These are phyloP conservation scores for Bradypodion pumilum DNA, from an alignment of 2,797 vertebrate species.

Conservation along the genomic window DNA sequence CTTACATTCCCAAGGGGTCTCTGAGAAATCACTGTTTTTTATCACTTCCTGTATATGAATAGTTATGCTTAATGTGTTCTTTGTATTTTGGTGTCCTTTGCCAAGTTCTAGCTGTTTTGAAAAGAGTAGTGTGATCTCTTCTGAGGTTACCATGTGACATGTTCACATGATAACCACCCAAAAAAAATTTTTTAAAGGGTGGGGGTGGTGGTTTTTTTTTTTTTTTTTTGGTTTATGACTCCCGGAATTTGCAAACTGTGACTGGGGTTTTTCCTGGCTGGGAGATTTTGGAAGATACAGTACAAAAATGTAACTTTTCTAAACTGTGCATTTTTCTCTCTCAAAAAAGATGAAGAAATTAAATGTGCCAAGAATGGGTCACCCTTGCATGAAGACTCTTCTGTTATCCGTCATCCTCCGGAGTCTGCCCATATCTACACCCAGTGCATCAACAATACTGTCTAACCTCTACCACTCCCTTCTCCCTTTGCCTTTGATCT, in stretches of 20 bases:
- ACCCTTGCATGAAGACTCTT: too few relatives aligned
- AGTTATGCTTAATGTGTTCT: not conserved
- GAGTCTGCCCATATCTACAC: too few relatives aligned
- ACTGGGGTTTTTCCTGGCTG: not conserved
- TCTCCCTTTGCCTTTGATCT: too few relatives aligned
- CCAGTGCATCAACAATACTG: too few relatives aligned
- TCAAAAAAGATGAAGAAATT: too few relatives aligned
- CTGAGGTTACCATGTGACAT: not conserved
- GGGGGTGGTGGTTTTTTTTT: too few relatives aligned
- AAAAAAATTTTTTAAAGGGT: not conserved
- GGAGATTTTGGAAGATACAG: not conserved
- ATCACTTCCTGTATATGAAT: constrained; percentile 16
- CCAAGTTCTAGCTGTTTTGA: not conserved
- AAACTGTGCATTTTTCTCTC: too few relatives aligned
- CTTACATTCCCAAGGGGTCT: constrained; percentile 10
- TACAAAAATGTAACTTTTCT: not conserved
- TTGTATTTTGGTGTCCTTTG: not conserved
- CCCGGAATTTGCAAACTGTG: not conserved
- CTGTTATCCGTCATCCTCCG: too few relatives aligned
- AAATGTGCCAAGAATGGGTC: too few relatives aligned
- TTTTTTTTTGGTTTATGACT: not conserved
- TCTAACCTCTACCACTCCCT: too few relatives aligned
- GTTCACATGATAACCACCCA: not conserved
- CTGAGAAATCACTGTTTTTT: not conserved
- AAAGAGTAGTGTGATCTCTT: not conserved